Evolutionary conservation across 2,888 invertebrate genomes (phyloP).

Genomic region (Cheilosia impressa): DNA sequence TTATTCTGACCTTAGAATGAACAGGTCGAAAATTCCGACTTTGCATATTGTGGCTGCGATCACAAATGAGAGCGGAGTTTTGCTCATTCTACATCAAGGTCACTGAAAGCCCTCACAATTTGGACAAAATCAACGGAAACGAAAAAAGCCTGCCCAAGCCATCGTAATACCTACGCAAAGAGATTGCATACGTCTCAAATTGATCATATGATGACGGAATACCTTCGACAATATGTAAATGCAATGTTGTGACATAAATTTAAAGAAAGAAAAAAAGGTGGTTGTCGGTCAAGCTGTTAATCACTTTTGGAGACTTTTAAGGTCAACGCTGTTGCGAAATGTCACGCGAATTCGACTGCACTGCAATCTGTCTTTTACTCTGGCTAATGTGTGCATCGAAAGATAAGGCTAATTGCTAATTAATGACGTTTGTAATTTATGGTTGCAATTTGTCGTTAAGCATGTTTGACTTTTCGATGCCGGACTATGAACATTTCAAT

Average conservation of each 20-base stretch:
- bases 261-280: conserved; percentile 16
- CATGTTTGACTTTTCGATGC: not conserved
- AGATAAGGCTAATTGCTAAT: conserved; percentile 43
- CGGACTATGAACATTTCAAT: not conserved
- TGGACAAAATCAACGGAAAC: too few relatives aligned
- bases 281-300: conserved; percentile 41
- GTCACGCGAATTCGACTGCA: conserved; percentile 53
- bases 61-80: not conserved
- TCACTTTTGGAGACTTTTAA: conserved; percentile 47
- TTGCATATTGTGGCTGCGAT: not conserved
- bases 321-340: conserved; percentile 54
- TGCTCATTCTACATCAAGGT: conserved; percentile 22
- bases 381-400: conserved; percentile 13
- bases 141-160: not conserved
- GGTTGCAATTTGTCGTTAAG: not conserved
- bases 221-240: not conserved
- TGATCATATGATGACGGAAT: conserved; percentile 39
- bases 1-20: not conserved
- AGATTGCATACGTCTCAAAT: conserved; percentile 33
- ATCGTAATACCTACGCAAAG: not conserved
- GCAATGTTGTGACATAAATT: conserved; percentile 29
- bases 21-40: not conserved
- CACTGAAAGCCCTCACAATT: conserved; percentile 37
- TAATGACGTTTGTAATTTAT: conserved; percentile 12
- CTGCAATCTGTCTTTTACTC: conserved; percentile 26